A percentile compares a stretch with the other conserved stretches of the same genome.
phyloP scores from a whole-genome alignment of 2,797 vertebrate genomes.

The Petrocephalus schoutedeni region DNA sequence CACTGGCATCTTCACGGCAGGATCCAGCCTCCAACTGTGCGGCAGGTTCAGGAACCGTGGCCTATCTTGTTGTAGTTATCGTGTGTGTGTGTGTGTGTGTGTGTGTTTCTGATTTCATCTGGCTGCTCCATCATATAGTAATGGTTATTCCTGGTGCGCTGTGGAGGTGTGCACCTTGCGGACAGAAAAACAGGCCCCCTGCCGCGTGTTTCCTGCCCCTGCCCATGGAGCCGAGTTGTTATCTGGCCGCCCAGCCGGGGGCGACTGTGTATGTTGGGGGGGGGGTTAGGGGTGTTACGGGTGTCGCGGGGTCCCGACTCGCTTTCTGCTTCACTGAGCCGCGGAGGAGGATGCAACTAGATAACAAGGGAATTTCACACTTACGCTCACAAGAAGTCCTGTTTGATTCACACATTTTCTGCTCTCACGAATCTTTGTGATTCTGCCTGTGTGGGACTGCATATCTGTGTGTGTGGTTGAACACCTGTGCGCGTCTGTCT shows the following conservation, averaged over 20 bases:
- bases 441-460: background rate
- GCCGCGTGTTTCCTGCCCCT: background rate
- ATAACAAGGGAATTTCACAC: conserved; percentile 7
- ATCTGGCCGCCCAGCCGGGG: background rate
- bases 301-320: background rate
- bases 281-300: background rate
- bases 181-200: background rate
- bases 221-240: background rate
- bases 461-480: background rate
- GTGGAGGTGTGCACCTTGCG: background rate
- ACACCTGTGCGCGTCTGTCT: background rate
- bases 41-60: background rate
- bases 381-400: background rate
- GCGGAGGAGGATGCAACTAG: background rate
- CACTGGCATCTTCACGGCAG: background rate
- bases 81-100: background rate
- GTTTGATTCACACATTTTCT: background rate
- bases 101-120: background rate
- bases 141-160: background rate
- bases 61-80: background rate
- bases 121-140: background rate
- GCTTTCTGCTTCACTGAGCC: background rate
- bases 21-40: background rate
- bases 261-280: background rate
- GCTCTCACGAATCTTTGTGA: background rate